phyloP scores from a whole-genome alignment of 2,797 vertebrate genomes.

The Lepus townsendii region DNA sequence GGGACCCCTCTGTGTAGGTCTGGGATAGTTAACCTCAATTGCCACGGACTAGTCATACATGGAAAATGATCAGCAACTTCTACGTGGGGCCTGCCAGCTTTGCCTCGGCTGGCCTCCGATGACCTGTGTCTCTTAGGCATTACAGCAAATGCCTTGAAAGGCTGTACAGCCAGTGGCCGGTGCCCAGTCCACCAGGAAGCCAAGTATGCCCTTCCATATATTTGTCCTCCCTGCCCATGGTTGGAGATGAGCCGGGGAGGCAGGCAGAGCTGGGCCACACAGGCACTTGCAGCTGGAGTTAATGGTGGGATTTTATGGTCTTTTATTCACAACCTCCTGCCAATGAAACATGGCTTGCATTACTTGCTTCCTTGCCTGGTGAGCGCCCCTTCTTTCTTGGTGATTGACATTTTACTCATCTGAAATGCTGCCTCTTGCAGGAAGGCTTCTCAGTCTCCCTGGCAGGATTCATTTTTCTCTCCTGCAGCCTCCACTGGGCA shows the following conservation, averaged over 20 bases:
- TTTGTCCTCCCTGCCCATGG: neutral
- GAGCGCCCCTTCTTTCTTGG: too few species aligned
- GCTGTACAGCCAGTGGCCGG: neutral
- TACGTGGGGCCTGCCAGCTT: neutral
- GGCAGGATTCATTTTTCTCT: neutral
- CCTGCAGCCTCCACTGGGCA: neutral
- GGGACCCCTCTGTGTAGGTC: fast-evolving
- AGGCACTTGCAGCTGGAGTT: neutral
- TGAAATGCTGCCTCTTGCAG: neutral
- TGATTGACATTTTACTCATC: neutral
- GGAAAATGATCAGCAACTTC: neutral
- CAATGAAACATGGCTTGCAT: too few species aligned
- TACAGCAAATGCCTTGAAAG: neutral
- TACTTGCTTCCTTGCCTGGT: neutral
- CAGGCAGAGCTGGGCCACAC: fast-evolving
- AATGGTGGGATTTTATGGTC: neutral
- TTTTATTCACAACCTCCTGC: neutral
- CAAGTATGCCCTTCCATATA: neutral
- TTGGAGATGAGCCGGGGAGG: neutral
- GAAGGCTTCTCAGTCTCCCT: neutral
- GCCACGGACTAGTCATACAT: neutral
- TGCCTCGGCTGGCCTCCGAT: neutral
- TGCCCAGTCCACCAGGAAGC: neutral
- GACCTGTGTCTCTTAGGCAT: neutral
- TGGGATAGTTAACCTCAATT: neutral